A percentile compares a stretch with the other conserved stretches of the same genome.
These are phyloP conservation scores for Dufourea novaeangliae DNA, from an alignment of 1,140 invertebrate species.

Conservation along the genomic window DNA sequence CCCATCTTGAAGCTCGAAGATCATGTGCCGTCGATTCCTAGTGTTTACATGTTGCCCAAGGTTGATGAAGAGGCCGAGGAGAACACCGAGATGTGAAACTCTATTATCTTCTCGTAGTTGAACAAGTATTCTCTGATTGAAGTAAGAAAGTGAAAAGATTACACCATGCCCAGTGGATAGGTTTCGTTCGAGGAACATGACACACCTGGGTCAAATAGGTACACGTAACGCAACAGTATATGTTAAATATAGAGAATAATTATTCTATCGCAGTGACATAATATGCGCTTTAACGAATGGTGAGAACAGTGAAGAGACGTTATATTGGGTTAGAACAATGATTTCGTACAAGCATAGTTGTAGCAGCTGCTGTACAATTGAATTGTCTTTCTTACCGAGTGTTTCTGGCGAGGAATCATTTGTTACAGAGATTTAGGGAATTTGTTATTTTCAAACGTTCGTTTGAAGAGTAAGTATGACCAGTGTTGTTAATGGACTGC, in stretches of 20 bases:
- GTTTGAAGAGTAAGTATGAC: not conserved
- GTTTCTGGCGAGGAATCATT: not conserved
- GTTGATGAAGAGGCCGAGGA: conserved; percentile 85
- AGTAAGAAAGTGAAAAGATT: not conserved
- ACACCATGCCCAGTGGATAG: not conserved
- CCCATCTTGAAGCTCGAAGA: conserved; percentile 78
- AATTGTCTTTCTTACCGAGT: not conserved
- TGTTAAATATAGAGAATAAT: conserved; percentile 40
- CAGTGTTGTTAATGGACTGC: not conserved
- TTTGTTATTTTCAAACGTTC: not conserved
- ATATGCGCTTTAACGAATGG: conserved; percentile 6
- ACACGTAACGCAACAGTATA: conserved; percentile 34
- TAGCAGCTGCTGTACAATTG: not conserved
- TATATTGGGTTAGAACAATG: not conserved
- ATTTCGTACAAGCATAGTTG: not conserved
- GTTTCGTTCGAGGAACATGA: conserved; percentile 31
- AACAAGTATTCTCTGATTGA: not conserved
- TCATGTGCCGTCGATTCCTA: conserved; percentile 76
- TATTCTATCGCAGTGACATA: conserved; percentile 9
- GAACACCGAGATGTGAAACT: conserved; percentile 83
- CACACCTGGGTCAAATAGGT: conserved; percentile 26
- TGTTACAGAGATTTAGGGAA: not conserved
- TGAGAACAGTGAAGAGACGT: not conserved
- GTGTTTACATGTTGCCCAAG: conserved; percentile 85
- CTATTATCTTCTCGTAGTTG: conserved; percentile 11